Percentiles rank a stretch among this genome's conserved stretches.
Conservation (phyloP, 1,140 invertebrate species). For the Linepithema humile region DNA sequence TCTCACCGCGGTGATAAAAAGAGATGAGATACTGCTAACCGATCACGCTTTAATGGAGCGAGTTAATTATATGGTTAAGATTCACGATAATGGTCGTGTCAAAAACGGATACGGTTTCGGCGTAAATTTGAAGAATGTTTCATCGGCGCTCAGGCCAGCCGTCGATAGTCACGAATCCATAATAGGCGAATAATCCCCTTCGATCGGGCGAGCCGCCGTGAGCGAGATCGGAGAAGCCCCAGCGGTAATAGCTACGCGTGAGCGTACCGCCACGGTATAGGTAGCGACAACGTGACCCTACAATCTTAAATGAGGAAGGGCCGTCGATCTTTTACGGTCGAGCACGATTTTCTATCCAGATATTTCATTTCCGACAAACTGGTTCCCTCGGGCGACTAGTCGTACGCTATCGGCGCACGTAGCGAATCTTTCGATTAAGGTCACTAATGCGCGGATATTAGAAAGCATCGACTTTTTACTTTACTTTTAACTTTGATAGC, state of each 20-base stretch:
- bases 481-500: not conserved
- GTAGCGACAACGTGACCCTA: slow-evolving; percentile 61
- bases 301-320: slow-evolving; percentile 59
- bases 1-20: not conserved
- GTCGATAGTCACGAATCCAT: slow-evolving; percentile 33
- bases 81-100: not conserved
- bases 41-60: not conserved
- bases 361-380: slow-evolving; percentile 84
- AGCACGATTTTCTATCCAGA: slow-evolving; percentile 77
- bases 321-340: slow-evolving; percentile 74
- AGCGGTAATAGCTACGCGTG: slow-evolving; percentile 56
- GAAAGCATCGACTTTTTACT: slow-evolving; percentile 15
- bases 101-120: not conserved
- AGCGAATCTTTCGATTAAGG: slow-evolving; percentile 48
- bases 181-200: slow-evolving; percentile 68
- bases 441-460: slow-evolving; percentile 35
- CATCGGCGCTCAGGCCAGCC: slow-evolving; percentile 2
- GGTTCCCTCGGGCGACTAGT: slow-evolving; percentile 81
- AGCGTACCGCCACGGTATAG: slow-evolving; percentile 12
- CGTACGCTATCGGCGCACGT: slow-evolving; percentile 72
- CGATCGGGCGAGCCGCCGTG: slow-evolving; percentile 57
- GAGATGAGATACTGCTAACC: not conserved
- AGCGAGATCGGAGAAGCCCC: slow-evolving; percentile 63
- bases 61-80: not conserved
- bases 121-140: slow-evolving; percentile 24